Conservation (phyloP, 2,113 vertebrate species). For the Elgaria multicarinata region DNA sequence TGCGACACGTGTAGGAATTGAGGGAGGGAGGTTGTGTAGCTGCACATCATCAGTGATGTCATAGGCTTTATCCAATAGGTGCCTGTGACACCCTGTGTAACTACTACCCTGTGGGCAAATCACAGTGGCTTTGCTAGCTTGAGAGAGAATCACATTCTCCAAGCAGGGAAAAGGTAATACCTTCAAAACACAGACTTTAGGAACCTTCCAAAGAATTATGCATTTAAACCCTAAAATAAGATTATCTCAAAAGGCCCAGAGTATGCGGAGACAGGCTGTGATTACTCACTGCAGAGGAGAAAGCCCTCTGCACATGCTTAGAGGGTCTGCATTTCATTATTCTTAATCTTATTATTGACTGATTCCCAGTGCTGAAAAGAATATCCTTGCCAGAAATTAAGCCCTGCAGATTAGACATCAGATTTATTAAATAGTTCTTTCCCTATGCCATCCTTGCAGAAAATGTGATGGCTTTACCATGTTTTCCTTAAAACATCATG, state of each 20-base stretch:
- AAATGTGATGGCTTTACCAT: background rate
- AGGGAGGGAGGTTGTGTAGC: background rate
- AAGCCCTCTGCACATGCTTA: background rate
- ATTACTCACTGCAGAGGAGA: background rate
- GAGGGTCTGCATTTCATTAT: background rate
- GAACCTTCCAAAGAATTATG: background rate
- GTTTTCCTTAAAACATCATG: background rate
- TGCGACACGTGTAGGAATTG: background rate
- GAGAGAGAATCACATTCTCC: background rate
- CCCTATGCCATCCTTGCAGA: background rate
- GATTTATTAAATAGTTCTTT: background rate
- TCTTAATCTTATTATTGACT: background rate
- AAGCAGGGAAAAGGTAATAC: background rate
- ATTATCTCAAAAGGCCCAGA: background rate
- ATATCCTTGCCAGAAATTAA: background rate
- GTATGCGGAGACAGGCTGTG: background rate
- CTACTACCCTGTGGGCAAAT: background rate
- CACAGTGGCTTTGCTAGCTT: background rate
- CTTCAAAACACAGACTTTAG: no score
- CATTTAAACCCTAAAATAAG: background rate
- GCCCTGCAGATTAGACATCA: background rate
- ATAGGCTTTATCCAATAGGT: background rate
- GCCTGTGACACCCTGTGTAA: background rate
- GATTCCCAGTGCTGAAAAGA: background rate
- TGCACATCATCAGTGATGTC: background rate